These are phyloP conservation scores for Pelobates cultripes DNA, from an alignment of 2,797 vertebrate species.

Conservation along the genomic window DNA sequence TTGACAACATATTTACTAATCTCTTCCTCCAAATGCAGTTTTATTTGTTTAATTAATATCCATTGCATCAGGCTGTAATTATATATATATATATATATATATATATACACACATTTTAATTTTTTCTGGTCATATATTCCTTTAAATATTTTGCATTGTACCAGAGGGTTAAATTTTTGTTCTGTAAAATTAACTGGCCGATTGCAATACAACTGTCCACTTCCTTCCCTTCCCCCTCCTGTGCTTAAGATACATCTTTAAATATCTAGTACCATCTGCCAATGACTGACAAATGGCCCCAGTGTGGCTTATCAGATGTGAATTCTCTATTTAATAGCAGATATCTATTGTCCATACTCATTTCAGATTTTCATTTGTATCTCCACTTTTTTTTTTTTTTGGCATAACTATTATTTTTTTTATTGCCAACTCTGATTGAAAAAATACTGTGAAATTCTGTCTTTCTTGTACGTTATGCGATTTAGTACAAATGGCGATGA, in stretches of 20 bases:
- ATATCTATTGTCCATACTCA: background rate
- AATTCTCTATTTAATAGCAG: background rate
- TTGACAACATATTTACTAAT: too few relatives aligned
- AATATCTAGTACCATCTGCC: conserved; percentile 22
- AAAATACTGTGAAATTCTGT: too few relatives aligned
- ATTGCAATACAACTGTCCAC: conserved; percentile 6
- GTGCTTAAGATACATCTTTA: conserved; percentile 14
- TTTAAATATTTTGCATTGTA: background rate
- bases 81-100: too few relatives aligned
- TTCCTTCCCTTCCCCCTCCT: background rate
- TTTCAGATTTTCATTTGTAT: background rate
- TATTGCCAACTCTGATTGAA: too few relatives aligned
- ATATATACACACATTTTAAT: too few relatives aligned
- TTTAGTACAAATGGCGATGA: too few relatives aligned
- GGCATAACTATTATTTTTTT: too few relatives aligned
- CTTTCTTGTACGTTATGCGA: too few relatives aligned
- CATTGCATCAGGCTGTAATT: too few relatives aligned
- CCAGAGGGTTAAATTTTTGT: background rate
- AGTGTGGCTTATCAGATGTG: background rate
- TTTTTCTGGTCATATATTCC: background rate
- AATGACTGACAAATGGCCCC: conserved; percentile 1
- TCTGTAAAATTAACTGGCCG: background rate
- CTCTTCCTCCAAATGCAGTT: too few relatives aligned
- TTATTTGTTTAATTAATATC: too few relatives aligned
- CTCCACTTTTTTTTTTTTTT: too few relatives aligned